Conservation (phyloP, 2,888 invertebrate genomes). For the Dryocosmus kuriphilus region DNA sequence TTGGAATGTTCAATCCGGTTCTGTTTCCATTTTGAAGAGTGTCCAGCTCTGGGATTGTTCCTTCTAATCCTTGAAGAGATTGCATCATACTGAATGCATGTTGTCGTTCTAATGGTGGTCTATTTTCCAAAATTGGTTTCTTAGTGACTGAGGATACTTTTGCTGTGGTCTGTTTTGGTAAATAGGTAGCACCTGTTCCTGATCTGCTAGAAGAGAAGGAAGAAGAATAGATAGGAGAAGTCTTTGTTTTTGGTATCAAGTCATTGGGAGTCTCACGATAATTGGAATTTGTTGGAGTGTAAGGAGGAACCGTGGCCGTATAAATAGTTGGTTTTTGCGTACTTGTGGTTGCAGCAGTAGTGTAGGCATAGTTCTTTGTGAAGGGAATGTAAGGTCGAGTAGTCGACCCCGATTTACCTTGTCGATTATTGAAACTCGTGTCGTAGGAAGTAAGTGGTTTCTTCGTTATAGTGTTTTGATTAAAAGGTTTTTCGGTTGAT, state of each 20-base stretch:
- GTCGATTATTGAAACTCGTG: conserved; percentile 69
- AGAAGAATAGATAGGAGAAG: conserved; percentile 51
- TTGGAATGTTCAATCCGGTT: conserved; percentile 84
- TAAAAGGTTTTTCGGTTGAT: conserved; percentile 69
- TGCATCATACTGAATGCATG: conserved; percentile 85
- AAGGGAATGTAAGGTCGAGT: conserved; percentile 73
- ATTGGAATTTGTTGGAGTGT: conserved; percentile 71
- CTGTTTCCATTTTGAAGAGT: conserved; percentile 77
- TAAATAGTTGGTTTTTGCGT: conserved; percentile 53
- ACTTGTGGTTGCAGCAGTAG: conserved; percentile 57
- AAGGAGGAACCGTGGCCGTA: conserved; percentile 64
- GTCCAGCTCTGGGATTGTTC: conserved; percentile 74
- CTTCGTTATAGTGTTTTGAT: conserved; percentile 51
- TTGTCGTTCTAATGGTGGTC: conserved; percentile 80
- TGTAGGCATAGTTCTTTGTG: conserved; percentile 71
- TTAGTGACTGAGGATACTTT: conserved; percentile 56
- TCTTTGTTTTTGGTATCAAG: conserved; percentile 55
- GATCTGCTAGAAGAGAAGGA: conserved; percentile 55
- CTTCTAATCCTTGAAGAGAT: conserved; percentile 82
- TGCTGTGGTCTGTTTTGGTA: conserved; percentile 64
- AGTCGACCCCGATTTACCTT: conserved; percentile 70
- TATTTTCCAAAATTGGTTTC: conserved; percentile 57
- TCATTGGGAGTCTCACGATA: conserved; percentile 59
- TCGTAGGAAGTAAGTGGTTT: conserved; percentile 67
- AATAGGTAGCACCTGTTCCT: conserved; percentile 62